Percentiles rank a stretch among this genome's conserved stretches.
Evolutionary conservation across 2,888 invertebrate species (phyloP).

Genomic region (Oligia fasciuncula): DNA sequence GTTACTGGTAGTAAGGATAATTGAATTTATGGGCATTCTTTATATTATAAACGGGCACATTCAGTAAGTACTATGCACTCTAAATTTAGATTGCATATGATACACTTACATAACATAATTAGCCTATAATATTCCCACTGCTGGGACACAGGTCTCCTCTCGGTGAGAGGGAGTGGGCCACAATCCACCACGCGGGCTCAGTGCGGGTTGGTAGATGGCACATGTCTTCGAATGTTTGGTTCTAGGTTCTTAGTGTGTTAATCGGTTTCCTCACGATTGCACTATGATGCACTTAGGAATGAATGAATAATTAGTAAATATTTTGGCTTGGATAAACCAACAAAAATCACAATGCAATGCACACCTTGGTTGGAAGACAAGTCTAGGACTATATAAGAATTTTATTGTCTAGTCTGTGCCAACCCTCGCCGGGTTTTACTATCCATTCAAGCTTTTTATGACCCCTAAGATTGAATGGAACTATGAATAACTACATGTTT

Average conservation of each 20-base stretch:
- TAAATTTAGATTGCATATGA: background rate
- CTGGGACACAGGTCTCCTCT: too few species aligned
- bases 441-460: constrained; percentile 19
- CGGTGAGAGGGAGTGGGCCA: too few species aligned
- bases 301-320: background rate
- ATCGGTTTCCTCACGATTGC: too few species aligned
- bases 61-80: too few species aligned
- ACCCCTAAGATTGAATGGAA: constrained; percentile 20
- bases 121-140: too few species aligned
- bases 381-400: background rate
- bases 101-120: too few species aligned
- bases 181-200: too few species aligned
- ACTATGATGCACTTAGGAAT: background rate
- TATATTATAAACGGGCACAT: background rate
- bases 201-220: too few species aligned
- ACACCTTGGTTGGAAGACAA: background rate
- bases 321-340: background rate
- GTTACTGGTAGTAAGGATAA: background rate
- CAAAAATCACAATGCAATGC: background rate
- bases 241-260: too few species aligned
- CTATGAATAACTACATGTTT: background rate
- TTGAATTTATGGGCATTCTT: background rate
- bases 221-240: too few species aligned
- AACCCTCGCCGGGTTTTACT: constrained; percentile 4
- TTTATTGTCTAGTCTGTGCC: background rate